Percentiles rank a stretch among this genome's conserved stretches.
Conservation (phyloP, 1,140 invertebrate genomes). For the Eciton burchellii region DNA sequence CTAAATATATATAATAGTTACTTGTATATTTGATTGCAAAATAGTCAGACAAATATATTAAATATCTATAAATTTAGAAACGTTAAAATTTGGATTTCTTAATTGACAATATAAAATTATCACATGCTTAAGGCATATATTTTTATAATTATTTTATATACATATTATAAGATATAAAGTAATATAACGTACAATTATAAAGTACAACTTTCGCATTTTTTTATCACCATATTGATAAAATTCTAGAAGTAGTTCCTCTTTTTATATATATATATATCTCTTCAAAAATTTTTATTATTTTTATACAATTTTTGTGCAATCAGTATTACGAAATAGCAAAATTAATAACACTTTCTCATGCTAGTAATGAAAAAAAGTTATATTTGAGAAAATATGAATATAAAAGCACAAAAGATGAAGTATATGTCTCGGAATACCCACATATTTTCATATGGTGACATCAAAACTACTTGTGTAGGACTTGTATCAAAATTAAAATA, state of each 20-base stretch:
- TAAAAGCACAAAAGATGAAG: slow-evolving; percentile 64
- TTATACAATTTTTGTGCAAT: slow-evolving; percentile 64
- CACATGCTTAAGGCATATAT: neutral
- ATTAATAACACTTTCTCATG: slow-evolving; percentile 14
- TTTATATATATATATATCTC: slow-evolving; percentile 24
- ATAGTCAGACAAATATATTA: slow-evolving; percentile 34
- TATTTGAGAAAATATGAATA: slow-evolving; percentile 67
- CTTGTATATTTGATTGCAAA: slow-evolving; percentile 31
- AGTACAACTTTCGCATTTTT: slow-evolving; percentile 22
- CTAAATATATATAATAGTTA: slow-evolving; percentile 30
- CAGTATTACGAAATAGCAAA: slow-evolving; percentile 32
- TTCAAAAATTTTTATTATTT: slow-evolving; percentile 53
- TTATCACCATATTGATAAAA: slow-evolving; percentile 51
- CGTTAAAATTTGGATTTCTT: slow-evolving; percentile 53
- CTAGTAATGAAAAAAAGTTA: slow-evolving; percentile 40
- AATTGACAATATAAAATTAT: slow-evolving; percentile 37
- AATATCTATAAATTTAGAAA: slow-evolving; percentile 27
- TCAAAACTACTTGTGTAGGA: slow-evolving; percentile 68
- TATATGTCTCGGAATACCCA: slow-evolving; percentile 58
- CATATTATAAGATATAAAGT: slow-evolving; percentile 46
- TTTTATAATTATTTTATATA: slow-evolving; percentile 48
- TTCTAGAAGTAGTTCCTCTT: slow-evolving; percentile 1
- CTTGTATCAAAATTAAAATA: slow-evolving; percentile 72
- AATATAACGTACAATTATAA: slow-evolving; percentile 17
- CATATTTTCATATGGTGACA: slow-evolving; percentile 64